Evolutionary conservation across 2,797 vertebrate species (phyloP).

Genomic region (Nannoperca australis): DNA sequence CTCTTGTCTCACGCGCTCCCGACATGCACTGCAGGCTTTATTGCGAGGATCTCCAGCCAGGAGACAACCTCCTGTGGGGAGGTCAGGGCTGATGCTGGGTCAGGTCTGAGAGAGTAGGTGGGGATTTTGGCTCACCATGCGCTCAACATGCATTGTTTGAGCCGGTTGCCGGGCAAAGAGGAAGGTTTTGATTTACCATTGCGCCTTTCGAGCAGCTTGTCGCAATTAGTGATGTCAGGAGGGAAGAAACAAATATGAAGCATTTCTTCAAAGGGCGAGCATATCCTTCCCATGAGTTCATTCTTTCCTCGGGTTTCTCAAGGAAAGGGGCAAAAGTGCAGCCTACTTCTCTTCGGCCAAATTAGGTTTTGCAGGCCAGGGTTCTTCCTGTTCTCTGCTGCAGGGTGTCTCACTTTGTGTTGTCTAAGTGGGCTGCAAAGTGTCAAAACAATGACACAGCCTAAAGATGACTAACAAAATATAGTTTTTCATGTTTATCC

Average conservation of each 20-base stretch:
- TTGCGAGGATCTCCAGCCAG: constrained; percentile 46
- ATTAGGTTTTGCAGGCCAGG: constrained; percentile 45
- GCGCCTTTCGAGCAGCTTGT: constrained; percentile 84
- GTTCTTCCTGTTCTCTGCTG: constrained; percentile 42
- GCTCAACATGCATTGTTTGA: constrained; percentile 77
- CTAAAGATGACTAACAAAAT: not conserved
- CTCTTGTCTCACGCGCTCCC: constrained; percentile 43
- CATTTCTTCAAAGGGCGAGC: constrained; percentile 83
- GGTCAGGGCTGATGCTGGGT: constrained; percentile 73
- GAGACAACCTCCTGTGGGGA: constrained; percentile 65
- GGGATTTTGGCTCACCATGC: constrained; percentile 77
- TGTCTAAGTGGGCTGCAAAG: constrained; percentile 21
- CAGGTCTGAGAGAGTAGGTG: constrained; percentile 72
- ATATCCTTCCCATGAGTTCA: constrained; percentile 86
- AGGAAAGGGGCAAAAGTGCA: constrained; percentile 77
- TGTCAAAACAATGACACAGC: constrained; percentile 29
- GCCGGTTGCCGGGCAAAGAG: constrained; percentile 79
- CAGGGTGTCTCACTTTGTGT: constrained; percentile 18
- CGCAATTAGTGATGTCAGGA: constrained; percentile 88
- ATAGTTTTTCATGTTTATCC: not conserved
- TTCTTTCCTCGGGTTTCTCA: constrained; percentile 80
- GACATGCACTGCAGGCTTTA: constrained; percentile 52
- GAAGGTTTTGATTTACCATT: constrained; percentile 85
- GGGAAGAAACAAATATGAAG: constrained; percentile 85
- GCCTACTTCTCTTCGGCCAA: constrained; percentile 40